Evolutionary conservation across 2,113 vertebrate genomes (phyloP), one percentile per base, ranked within the genome.

Genomic region (Cyanistes caeruleus): DNA sequence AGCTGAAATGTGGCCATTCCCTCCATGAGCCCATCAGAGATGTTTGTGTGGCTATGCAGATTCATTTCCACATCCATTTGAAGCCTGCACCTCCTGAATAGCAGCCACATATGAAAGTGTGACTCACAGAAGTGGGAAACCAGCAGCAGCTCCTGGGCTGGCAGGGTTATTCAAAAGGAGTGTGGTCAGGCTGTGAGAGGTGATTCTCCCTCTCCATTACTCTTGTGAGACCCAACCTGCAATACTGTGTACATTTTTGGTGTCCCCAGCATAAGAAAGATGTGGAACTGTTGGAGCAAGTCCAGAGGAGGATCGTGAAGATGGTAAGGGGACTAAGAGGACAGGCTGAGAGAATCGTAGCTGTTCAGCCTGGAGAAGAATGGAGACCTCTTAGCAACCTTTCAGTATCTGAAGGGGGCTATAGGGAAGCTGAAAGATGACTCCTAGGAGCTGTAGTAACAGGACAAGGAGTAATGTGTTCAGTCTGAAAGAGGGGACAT

Each of bases 11-110:
- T 90, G 63, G 41, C 55, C 35, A 16, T 83, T 49, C 31, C n/a
- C 59, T 44, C 37, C 81, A 56, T 8, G 59, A 48, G 41, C 43
- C 31, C 10, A 0, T 16, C 55, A 41, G 37, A 21, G 59, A 15
- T 13, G 24, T 33, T 30, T 13, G 9, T 2, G 3, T 21, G 17
- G 53, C 55, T 20, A 13, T 22, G 7, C 49, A 68, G 43, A 5
- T 5, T 12, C 33, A 20, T 22, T 51, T 24, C 17, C 15, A 20
- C 1, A 0, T n/a, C 41, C 28, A 2, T 20, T 46, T 37, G 41
- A 13, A 43, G 44, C 4, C 53, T 48, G 35, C 11, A 3, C 28
- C 13, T 30, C 5, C 33, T 35, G 59, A 55, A 51, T 4, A 33
- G 59, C 24, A 48, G 49, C 13, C 20, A 23, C 13, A 5, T 4